A percentile compares a stretch with the other conserved stretches of the same genome.
These are phyloP conservation scores for Polypedilum vanderplanki DNA, from an alignment of 1,140 invertebrate species.

Conservation along the genomic window DNA sequence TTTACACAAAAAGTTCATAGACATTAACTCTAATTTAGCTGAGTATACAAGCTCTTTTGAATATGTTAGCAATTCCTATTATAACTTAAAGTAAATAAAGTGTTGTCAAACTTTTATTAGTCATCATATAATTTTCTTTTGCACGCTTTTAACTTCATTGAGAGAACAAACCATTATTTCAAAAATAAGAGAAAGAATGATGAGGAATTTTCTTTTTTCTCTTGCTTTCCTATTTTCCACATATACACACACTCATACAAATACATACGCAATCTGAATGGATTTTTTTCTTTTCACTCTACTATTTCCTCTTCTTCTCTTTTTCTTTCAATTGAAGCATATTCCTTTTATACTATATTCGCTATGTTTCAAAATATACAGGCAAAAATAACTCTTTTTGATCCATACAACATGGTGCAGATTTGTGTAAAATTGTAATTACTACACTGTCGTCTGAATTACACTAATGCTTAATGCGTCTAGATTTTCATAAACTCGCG, in stretches of 20 bases:
- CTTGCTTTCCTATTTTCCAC: not conserved
- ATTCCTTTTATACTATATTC: not conserved
- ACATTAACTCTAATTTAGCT: no score
- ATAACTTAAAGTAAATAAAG: not conserved
- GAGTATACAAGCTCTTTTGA: no score
- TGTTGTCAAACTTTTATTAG: constrained; percentile 18
- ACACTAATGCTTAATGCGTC: not conserved
- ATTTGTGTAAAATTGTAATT: not conserved
- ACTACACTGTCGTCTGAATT: not conserved
- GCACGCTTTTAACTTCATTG: not conserved
- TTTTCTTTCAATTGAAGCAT: constrained; percentile 11
- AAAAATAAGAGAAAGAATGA: constrained; percentile 18
- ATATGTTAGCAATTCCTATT: no score
- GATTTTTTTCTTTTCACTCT: constrained; percentile 5
- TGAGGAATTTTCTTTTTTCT: not conserved
- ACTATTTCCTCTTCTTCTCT: constrained; percentile 4
- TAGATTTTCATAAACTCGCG: not conserved
- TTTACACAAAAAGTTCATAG: no score
- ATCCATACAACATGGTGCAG: not conserved
- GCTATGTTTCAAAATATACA: not conserved
- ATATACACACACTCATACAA: not conserved
- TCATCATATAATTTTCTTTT: constrained; percentile 6
- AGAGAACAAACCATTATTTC: constrained; percentile 2
- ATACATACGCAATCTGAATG: not conserved
- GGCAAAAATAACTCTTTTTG: not conserved